Evolutionary conservation across 1,140 invertebrate species (phyloP).

Genomic region (Nasonia vitripennis): DNA sequence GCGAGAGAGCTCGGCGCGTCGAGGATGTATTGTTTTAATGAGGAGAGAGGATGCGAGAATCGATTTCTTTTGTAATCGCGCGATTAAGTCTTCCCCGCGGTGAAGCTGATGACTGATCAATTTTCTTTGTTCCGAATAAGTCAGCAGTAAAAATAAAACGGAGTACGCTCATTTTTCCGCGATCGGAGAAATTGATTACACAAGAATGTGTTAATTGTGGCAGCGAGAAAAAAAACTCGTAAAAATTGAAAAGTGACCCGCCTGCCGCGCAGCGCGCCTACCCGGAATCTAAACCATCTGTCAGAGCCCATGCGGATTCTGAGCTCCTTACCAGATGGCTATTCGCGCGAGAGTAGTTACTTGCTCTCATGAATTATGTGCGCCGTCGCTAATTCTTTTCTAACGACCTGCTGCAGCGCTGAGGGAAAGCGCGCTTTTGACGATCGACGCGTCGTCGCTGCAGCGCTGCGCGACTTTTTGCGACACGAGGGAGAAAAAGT

Average conservation of each 20-base stretch:
- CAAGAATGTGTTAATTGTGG: slow-evolving; percentile 35
- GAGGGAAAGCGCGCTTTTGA: background rate
- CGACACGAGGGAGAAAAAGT: background rate
- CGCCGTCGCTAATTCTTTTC: slow-evolving; percentile 18
- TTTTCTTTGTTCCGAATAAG: no score
- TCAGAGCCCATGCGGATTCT: background rate
- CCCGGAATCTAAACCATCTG: slow-evolving; percentile 29
- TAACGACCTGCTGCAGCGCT: background rate
- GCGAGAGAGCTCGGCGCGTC: background rate
- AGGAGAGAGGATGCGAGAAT: no score
- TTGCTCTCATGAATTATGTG: slow-evolving; percentile 15
- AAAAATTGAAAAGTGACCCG: slow-evolving; percentile 32
- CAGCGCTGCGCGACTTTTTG: background rate
- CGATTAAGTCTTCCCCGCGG: no score
- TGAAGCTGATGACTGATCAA: no score
- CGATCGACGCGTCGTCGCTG: slow-evolving; percentile 14
- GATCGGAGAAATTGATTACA: background rate
- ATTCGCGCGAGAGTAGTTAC: background rate
- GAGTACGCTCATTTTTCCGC: no score
- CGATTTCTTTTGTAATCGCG: no score
- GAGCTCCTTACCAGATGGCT: slow-evolving; percentile 15
- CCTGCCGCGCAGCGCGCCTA: background rate
- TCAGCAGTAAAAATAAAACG: no score
- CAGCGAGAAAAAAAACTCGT: slow-evolving; percentile 2
- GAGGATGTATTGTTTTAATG: slow-evolving; percentile 24